Evolutionary conservation across 2,113 vertebrate species (phyloP), one percentile per base, ranked within the genome.

Genomic region (Eidolon helvum): DNA sequence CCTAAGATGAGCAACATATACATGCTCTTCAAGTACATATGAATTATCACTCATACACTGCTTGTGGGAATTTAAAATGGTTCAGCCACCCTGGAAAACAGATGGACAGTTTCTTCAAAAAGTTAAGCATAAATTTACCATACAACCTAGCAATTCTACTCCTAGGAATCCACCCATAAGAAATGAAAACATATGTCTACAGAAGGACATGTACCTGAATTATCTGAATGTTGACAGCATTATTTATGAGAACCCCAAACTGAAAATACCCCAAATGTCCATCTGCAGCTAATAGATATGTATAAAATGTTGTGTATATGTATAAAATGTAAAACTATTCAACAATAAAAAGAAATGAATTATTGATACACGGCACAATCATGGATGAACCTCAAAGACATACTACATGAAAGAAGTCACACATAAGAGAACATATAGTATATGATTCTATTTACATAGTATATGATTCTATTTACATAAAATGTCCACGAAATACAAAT

Each of bases 91-190:
- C 79, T 79, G 16, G 61, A 75, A 96, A 91, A 93, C 9, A 74
- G 50, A 90, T 48, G 30, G 65, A 48, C 35, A 96, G 43, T 50
- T 96, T 93, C 55, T 91, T 91, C 79, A 45, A 78, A 78, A 87
- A 71, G n/a, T 80, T 93, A 90, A 95, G 85, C 48, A 78, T 61
- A 93, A 92, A 83, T 90, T 96, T 95, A 88, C 19, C 69, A 93
- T 21, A 88, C 1, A 93, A 50, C 24, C 18, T 9, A 84, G 69
- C 38, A 96, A 93, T 79, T 96, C 40, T 78, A 85, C 28, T 94
- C 12, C 78, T 89, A 91, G 65, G 57, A 97, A 85, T 95, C 65
- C 87, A 87, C 45, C 40, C 45, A 77, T 95, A 40, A 87, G 40
- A 88, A 93, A 88, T 59, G 40, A 93, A 96, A 85, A 87, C 30